Base-by-base conservation (phyloP, 1,140 invertebrate genomes). In the Nautilus pompilius region DNA sequence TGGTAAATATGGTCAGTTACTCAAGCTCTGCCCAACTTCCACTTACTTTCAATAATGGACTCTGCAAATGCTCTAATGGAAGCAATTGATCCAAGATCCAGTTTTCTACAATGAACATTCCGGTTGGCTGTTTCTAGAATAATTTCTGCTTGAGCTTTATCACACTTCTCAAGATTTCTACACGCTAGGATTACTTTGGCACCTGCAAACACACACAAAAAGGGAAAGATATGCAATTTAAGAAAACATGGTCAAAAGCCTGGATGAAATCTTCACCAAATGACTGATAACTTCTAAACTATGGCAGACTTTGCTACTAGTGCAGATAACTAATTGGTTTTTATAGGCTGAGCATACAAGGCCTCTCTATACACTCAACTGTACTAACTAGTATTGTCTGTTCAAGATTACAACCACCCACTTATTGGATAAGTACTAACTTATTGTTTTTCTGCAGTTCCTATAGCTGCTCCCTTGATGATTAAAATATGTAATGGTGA, bases 31-130 rank as follows among this genome's bases (percentile, higher is more conserved):
- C n/a, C n/a, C n/a, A 59, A 33, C 13, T 56, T 15, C n/a, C 24
- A 56, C 68, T 61, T 68, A 80, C 77, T 70, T 62, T 66, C 64
- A 58, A 69, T 74, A 26, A 93, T 84, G 57, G 66, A 58, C 49
- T 71, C 63, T 46, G 67, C 72, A 72, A 79, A 80, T 3, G 71
- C 66, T 29, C 69, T 65, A n/a, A 83, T 74, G 17, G 81, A 83
- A 22, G 58, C 58, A 48, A 81, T 59, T 2, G 80, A 82, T 28
- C 73, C 68, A 20, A 83, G 67, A 63, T 83, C 76, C 8, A 81
- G 71, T 67, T 90, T 83, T 85, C 90, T 89, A 34, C 89, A 88
- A 61, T 89, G 84, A 88, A 84, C 53, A 53, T 71, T 66, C 51
- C 67, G 71, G 55, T 77, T 77, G 29, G 58, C 62, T 6, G 76